These are phyloP conservation scores for Dasyurus viverrinus DNA, from an alignment of 2,113 vertebrate species.

Conservation along the genomic window DNA sequence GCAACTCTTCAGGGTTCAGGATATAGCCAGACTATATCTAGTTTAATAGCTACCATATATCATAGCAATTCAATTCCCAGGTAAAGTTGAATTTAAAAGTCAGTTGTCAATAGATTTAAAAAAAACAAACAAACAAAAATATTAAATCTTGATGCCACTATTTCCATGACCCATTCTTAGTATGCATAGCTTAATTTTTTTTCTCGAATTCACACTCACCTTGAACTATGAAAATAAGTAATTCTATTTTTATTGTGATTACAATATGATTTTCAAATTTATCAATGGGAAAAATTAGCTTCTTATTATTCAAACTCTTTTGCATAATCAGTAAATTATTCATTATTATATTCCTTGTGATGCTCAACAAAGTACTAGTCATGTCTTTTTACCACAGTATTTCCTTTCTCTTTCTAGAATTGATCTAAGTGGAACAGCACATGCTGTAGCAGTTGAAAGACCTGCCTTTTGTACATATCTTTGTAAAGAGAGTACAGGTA, in stretches of 20 bases:
- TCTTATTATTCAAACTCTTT: slow-evolving; percentile 68
- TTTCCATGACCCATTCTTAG: slow-evolving; percentile 53
- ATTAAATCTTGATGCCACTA: slow-evolving; percentile 66
- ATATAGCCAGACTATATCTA: slow-evolving; percentile 72
- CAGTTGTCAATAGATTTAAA: slow-evolving; percentile 60
- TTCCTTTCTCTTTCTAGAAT: not conserved
- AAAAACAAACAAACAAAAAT: not conserved
- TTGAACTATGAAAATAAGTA: slow-evolving; percentile 68
- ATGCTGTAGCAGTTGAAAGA: not conserved
- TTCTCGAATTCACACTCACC: slow-evolving; percentile 61
- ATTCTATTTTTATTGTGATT: slow-evolving; percentile 57
- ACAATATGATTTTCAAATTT: slow-evolving; percentile 77
- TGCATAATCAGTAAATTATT: slow-evolving; percentile 70
- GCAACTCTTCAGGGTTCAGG: slow-evolving; percentile 69
- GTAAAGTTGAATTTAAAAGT: slow-evolving; percentile 76
- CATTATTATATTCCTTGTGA: slow-evolving; percentile 10
- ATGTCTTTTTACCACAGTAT: not conserved
- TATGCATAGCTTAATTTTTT: slow-evolving; percentile 58
- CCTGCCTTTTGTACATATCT: not conserved
- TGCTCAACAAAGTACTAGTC: slow-evolving; percentile 3
- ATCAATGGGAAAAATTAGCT: slow-evolving; percentile 68
- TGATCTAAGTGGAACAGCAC: not conserved
- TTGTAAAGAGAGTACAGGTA: not conserved
- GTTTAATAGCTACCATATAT: slow-evolving; percentile 81
- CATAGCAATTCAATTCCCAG: slow-evolving; percentile 80